A percentile compares a stretch with the other conserved stretches of the same genome.
These are phyloP conservation scores for Ptychoptera contaminata DNA, from an alignment of 2,888 invertebrate genomes.

Conservation along the genomic window DNA sequence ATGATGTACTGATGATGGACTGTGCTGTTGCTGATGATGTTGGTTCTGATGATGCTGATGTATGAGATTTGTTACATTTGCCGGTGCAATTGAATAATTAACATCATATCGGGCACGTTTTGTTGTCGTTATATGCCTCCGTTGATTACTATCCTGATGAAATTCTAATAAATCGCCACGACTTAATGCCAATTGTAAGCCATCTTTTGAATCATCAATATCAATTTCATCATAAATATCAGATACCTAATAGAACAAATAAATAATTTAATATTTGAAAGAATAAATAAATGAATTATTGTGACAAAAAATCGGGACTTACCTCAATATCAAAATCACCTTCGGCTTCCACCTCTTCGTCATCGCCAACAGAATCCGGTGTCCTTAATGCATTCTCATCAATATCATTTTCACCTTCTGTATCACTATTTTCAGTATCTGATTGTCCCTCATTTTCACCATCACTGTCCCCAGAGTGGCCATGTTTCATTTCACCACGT, in stretches of 20 bases:
- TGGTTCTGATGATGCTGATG: slow-evolving; percentile 3
- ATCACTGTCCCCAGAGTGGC: slow-evolving; percentile 43
- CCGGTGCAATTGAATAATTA: slow-evolving; percentile 33
- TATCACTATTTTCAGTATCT: slow-evolving; percentile 35
- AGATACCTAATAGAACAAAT: slow-evolving; percentile 36
- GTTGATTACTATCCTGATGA: slow-evolving; percentile 41
- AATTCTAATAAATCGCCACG: slow-evolving; percentile 38
- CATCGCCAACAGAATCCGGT: slow-evolving; percentile 29
- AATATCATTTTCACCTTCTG: slow-evolving; percentile 38
- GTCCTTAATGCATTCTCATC: slow-evolving; percentile 34
- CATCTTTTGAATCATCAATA: slow-evolving; percentile 40
- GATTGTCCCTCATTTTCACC: slow-evolving; percentile 34
- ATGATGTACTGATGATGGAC: slow-evolving; percentile 1
- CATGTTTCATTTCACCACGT: slow-evolving; percentile 77
- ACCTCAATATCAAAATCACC: slow-evolving; percentile 44
- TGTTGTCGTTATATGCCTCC: slow-evolving; percentile 33
- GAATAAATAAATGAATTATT: slow-evolving; percentile 1
- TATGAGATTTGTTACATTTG: slow-evolving; percentile 22
- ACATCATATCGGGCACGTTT: slow-evolving; percentile 27
- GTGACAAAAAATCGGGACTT: slow-evolving; percentile 10
- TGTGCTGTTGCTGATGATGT: slow-evolving; percentile 10
- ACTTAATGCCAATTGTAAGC: slow-evolving; percentile 18
- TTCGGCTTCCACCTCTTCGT: slow-evolving; percentile 33
- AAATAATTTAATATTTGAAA: slow-evolving; percentile 1
- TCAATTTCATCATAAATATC: slow-evolving; percentile 61